Base-by-base conservation (phyloP, 2,113 vertebrate species). In the Ophiodon elongatus region DNA sequence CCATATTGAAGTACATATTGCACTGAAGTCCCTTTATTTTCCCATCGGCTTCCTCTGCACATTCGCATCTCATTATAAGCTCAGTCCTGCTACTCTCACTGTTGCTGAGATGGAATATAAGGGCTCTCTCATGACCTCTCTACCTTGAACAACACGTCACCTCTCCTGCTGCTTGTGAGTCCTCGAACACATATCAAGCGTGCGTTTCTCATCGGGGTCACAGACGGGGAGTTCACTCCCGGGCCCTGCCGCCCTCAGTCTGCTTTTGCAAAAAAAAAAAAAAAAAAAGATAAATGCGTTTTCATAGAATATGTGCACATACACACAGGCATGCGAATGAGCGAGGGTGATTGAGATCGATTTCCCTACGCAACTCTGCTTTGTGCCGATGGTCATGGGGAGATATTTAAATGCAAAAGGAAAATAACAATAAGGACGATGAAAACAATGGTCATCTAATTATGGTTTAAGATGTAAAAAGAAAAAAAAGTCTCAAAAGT, bases 351-450 rank as follows among this genome's bases (percentile, higher is more conserved):
- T 39, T 41, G 17, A 70, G 56, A 31, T 17, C 25, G 70, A 50
- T 66, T 60, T 8, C 7, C 13, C 74, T 66, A 35, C 75, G 47
- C 56, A 50, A 33, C n/a, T n/a, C n/a, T 70, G 45, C 64, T 84
- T 59, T 64, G 33, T 31, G 47, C 67, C 8, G 75, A 17, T 47
- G 85, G 78, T 72, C 29, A 35, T 77, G 29, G 60, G 68, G 78
- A 88, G 80, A 78, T 60, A 54, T 79, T 85, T 69, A 41, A 78
- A 82, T 73, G 70, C 37, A 76, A 76, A 76, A 77, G 69, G 70
- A 73, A 84, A 89, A 93, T 94, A 93, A 92, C 94, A 94, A 93
- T 94, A 94, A 95, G 94, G 94, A 95, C 94, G 94, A 95, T 95
- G 92, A 94, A 90, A 89, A 83, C 92, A 91, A 91, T 92, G 93